phyloP scores from a whole-genome alignment of 2,797 vertebrate genomes.

The Danio albolineatus region DNA sequence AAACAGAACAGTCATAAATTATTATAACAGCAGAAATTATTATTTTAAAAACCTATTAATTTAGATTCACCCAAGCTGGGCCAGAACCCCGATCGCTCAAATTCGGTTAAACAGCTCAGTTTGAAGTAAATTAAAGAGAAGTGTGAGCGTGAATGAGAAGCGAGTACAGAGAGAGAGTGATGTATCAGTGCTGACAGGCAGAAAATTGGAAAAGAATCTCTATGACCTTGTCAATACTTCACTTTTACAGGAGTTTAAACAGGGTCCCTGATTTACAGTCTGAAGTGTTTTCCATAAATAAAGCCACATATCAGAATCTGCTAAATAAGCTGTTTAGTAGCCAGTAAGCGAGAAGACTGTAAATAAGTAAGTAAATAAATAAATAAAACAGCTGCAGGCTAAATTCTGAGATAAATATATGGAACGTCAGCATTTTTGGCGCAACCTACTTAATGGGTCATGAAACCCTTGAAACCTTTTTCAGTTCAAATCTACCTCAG shows the following conservation, averaged over 20 bases:
- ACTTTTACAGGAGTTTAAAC: conserved; percentile 44
- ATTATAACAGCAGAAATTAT: background rate
- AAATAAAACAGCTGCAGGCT: background rate
- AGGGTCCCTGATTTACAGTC: conserved; percentile 35
- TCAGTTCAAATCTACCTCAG: too few relatives aligned
- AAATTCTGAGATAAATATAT: background rate
- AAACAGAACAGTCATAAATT: background rate
- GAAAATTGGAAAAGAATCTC: conserved; percentile 34
- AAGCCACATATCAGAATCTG: conserved; percentile 15
- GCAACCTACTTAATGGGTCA: too few relatives aligned
- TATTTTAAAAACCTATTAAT: conserved; percentile 13
- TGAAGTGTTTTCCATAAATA: conserved; percentile 18
- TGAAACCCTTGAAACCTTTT: too few relatives aligned
- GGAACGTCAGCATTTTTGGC: too few relatives aligned
- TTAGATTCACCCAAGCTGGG: conserved; percentile 7
- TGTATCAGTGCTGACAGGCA: conserved; percentile 43
- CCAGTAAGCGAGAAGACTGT: background rate
- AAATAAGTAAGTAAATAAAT: too few relatives aligned
- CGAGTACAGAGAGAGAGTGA: conserved; percentile 14
- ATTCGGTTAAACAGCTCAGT: conserved; percentile 48
- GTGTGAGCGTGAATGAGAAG: conserved; percentile 18
- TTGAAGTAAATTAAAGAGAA: conserved; percentile 44
- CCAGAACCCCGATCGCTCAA: conserved; percentile 22
- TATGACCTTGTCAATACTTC: conserved; percentile 37
- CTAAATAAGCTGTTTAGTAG: conserved; percentile 19